Evolutionary conservation across 2,113 vertebrate species (phyloP), one percentile per base, ranked within the genome.

Genomic region (Leucoraja erinaceus): DNA sequence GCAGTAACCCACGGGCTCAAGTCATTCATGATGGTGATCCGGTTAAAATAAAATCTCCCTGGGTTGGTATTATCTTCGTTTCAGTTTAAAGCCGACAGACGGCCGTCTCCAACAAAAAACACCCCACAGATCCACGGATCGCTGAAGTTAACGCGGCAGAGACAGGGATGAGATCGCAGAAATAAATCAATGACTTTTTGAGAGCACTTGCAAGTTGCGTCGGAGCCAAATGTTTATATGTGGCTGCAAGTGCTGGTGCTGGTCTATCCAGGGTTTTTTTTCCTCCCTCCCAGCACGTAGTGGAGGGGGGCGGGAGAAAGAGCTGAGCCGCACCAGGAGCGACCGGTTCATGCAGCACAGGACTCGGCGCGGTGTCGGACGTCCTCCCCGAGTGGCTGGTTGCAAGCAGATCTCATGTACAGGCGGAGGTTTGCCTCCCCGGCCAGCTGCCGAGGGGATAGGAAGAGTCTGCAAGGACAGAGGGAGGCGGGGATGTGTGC

Each of bases 1-100:
- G 96, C 93, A 61, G 96, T 86, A 33, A 96, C 94, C 96, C 96
- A 96, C 93, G 94, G 93, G 93, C 31, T 33, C 93, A 90, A 93
- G 92, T 77, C 93, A 95, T 96, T 96, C 95, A 95, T 97, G 93
- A 93, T 93, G 93, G 33, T 33, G 88, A 72, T 91, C 63, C 31
- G 66, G 86, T 68, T 66, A 63, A 90, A 88, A 47, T n/a, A 61
- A 31, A 68, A 90, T 14, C 31, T 72, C 31, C 72, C 31, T 38
- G n/a, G 63, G 18, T 38, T 18, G 59, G 12, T 70, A 31, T 25
- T 70, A 47, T 91, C 38, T 70, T 72, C 61, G 2, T 47, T 22
- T 47, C 66, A 72, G 63, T 22, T 33, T 38, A 70, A 38, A 70
- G 88, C 5, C 88, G 88, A 61, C 9, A 10, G 86, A 31, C 61